phyloP scores from a whole-genome alignment of 2,113 vertebrate species.

The Stegastes partitus region DNA sequence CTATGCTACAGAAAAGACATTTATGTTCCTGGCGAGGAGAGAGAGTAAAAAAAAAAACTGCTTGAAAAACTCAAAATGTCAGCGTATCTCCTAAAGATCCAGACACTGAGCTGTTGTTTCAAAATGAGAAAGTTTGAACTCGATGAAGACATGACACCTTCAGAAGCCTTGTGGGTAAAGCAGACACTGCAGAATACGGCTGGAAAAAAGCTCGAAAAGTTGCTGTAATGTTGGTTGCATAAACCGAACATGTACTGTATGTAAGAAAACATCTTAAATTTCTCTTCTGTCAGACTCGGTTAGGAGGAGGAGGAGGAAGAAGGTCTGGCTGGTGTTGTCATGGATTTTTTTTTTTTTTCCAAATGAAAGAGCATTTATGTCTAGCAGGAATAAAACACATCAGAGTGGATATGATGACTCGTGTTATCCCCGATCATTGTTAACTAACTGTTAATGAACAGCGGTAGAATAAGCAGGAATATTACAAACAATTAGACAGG shows the following conservation, averaged over 20 bases:
- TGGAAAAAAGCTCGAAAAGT: slow-evolving; percentile 2
- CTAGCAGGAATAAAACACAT: slow-evolving; percentile 31
- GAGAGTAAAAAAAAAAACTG: not conserved
- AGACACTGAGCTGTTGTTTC: slow-evolving; percentile 14
- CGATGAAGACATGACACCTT: slow-evolving; percentile 19
- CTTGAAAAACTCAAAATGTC: slow-evolving; percentile 1
- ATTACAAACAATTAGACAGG: slow-evolving; percentile 86
- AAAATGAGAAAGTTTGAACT: slow-evolving; percentile 29
- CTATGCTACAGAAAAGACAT: not conserved
- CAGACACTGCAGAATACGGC: not conserved
- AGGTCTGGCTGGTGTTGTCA: not conserved
- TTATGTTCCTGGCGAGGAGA: not conserved
- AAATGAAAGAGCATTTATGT: slow-evolving; percentile 15
- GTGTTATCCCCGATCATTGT: slow-evolving; percentile 42
- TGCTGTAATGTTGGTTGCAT: slow-evolving; percentile 3
- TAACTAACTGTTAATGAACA: slow-evolving; percentile 76
- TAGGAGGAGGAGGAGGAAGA: slow-evolving; percentile 5
- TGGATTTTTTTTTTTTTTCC: not conserved
- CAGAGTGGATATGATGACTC: slow-evolving; percentile 58
- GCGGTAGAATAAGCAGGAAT: slow-evolving; percentile 72
- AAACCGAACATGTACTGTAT: slow-evolving; percentile 9
- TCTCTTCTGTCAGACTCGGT: not conserved
- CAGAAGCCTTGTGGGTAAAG: slow-evolving; percentile 13
- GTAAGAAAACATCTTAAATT: not conserved
- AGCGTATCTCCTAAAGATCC: not conserved